Conservation (phyloP, 64 coral and sea anemone species). For the Anthopleura sola region DNA sequence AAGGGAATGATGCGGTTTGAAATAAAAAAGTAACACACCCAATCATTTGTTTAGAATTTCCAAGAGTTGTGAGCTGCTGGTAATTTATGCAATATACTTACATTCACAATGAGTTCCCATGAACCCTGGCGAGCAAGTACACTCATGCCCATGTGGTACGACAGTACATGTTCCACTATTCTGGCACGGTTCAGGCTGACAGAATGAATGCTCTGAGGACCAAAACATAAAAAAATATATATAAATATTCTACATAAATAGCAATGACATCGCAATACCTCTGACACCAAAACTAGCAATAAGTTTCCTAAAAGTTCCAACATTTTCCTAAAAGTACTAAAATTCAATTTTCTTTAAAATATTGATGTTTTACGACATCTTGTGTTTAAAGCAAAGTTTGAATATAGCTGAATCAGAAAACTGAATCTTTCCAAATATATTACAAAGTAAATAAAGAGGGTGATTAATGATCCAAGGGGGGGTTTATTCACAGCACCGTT, state of each 20-base stretch:
- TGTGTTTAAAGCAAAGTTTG: neutral
- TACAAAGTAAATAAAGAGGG: no score
- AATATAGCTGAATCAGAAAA: neutral
- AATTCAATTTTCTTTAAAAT: no score
- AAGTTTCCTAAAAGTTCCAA: no score
- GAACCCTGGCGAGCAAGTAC: slow-evolving; percentile 89
- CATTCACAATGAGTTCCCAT: slow-evolving; percentile 98
- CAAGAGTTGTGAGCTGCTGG: slow-evolving; percentile 28
- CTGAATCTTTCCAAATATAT: no score
- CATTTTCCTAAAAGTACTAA: no score
- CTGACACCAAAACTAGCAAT: neutral
- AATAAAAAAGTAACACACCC: no score
- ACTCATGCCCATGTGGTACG: slow-evolving; percentile 86
- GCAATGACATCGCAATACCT: neutral
- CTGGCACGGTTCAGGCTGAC: slow-evolving; percentile 85
- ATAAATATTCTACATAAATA: neutral
- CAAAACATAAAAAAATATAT: neutral
- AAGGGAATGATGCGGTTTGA: no score
- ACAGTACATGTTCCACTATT: slow-evolving; percentile 96
- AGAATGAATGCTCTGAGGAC: slow-evolving; percentile 65
- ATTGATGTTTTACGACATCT: no score
- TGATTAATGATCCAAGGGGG: no score
- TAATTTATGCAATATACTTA: slow-evolving; percentile 21
- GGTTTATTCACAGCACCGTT: neutral
- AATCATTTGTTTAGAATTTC: neutral